Conservation (phyloP, 2,888 invertebrate genomes). For the Melanotus villosus region DNA sequence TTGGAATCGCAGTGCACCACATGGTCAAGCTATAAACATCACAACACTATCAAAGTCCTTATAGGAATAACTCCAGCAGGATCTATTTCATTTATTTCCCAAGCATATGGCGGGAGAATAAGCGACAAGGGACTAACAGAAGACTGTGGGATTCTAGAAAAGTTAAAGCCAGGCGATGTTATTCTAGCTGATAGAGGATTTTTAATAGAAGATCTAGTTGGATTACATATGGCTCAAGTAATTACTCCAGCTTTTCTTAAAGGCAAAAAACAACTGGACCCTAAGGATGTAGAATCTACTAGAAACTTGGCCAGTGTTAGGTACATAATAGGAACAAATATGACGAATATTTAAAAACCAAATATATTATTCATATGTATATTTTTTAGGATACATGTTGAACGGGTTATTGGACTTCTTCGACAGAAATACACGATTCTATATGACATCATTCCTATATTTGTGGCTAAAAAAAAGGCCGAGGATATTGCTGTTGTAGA, state of each 20-base stretch:
- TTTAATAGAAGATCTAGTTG: slow-evolving; percentile 14
- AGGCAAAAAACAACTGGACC: slow-evolving; percentile 24
- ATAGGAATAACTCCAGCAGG: not conserved
- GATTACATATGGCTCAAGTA: slow-evolving; percentile 9
- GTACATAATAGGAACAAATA: too few species aligned
- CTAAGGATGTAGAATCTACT: slow-evolving; percentile 2
- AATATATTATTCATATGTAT: too few species aligned
- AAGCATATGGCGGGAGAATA: not conserved
- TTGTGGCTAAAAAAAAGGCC: not conserved
- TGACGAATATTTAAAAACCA: too few species aligned
- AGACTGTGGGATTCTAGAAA: slow-evolving; percentile 8
- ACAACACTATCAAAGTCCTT: not conserved
- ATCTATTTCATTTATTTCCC: not conserved
- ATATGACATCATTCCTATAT: not conserved
- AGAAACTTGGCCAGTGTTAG: slow-evolving; percentile 4
- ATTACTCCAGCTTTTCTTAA: slow-evolving; percentile 25
- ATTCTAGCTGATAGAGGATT: slow-evolving; percentile 22
- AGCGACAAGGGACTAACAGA: not conserved
- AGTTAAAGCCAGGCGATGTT: slow-evolving; percentile 21
- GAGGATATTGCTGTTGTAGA: not conserved
- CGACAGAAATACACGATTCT: slow-evolving; percentile 10
- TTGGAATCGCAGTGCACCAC: not conserved
- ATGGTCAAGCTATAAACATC: not conserved
- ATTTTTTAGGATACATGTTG: not conserved
- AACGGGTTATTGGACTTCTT: slow-evolving; percentile 21